A percentile compares a stretch with the other conserved stretches of the same genome.
These are phyloP conservation scores for Sceliomorpha sp. DNA, from an alignment of 2,888 invertebrate genomes.

Conservation along the genomic window DNA sequence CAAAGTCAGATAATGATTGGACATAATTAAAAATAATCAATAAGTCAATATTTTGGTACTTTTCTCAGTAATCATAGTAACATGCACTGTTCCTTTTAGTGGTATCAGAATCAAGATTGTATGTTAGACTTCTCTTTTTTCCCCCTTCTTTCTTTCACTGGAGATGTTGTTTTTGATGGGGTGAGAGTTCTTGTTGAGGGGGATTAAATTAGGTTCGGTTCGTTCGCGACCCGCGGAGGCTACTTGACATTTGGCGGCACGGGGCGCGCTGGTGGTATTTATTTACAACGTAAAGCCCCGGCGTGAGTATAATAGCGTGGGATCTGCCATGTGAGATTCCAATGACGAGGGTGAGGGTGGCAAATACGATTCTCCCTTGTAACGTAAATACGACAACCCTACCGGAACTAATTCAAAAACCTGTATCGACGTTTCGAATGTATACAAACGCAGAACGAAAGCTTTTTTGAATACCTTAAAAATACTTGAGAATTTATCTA, in stretches of 20 bases:
- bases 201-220: constrained; percentile 63
- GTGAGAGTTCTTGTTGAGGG: constrained; percentile 42
- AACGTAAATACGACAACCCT: constrained; percentile 61
- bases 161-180: constrained; percentile 27
- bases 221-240: constrained; percentile 56
- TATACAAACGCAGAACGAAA: constrained; percentile 21
- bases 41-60: no score
- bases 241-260: constrained; percentile 75
- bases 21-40: no score
- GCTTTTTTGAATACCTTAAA: constrained; percentile 20
- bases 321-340: constrained; percentile 70
- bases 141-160: constrained; percentile 23
- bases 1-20: no score
- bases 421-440: constrained; percentile 62
- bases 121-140: constrained; percentile 18
- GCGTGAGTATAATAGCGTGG: constrained; percentile 70
- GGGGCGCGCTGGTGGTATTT: constrained; percentile 71
- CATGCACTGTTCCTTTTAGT: no score
- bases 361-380: constrained; percentile 64
- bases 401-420: constrained; percentile 68
- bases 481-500: constrained; percentile 22
- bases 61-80: no score
- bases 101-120: no score
- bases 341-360: constrained; percentile 59
- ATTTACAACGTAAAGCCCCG: constrained; percentile 58